Percentiles rank a stretch among this genome's conserved stretches.
phyloP scores from a whole-genome alignment of 1,140 invertebrate genomes.

The Leptopilina clavipes region DNA sequence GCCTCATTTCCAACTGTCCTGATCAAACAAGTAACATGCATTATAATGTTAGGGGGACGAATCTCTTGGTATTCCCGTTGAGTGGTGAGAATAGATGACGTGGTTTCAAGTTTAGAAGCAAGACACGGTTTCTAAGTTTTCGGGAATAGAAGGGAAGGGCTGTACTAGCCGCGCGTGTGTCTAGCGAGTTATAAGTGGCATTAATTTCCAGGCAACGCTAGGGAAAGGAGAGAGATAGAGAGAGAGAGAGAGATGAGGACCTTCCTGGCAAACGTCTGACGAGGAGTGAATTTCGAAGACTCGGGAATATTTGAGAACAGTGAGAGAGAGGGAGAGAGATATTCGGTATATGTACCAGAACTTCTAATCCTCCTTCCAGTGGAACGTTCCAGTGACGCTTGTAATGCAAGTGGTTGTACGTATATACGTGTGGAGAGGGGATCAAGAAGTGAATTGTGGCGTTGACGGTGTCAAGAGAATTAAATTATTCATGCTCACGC shows the following conservation, averaged over 20 bases:
- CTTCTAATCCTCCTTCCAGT: not conserved
- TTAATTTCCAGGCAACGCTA: slow-evolving; percentile 61
- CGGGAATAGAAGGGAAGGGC: slow-evolving; percentile 36
- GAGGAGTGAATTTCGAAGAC: slow-evolving; percentile 23
- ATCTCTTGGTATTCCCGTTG: slow-evolving; percentile 49
- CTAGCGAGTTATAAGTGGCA: slow-evolving; percentile 61
- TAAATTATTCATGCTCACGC: slow-evolving; percentile 46
- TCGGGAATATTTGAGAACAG: too few species aligned
- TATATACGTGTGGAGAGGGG: not conserved
- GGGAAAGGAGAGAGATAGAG: slow-evolving; percentile 19
- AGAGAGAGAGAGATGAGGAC: slow-evolving; percentile 13
- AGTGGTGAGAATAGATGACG: slow-evolving; percentile 59
- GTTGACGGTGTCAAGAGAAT: slow-evolving; percentile 42
- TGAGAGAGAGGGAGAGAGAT: not conserved
- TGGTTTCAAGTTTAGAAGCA: slow-evolving; percentile 53
- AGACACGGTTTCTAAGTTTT: slow-evolving; percentile 53
- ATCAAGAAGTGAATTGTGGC: slow-evolving; percentile 38
- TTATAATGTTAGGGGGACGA: slow-evolving; percentile 37
- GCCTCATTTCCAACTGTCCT: slow-evolving; percentile 18
- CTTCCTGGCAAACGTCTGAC: slow-evolving; percentile 43
- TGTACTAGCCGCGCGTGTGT: slow-evolving; percentile 53
- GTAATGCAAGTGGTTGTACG: slow-evolving; percentile 1
- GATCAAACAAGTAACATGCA: slow-evolving; percentile 9
- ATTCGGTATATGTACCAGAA: not conserved
- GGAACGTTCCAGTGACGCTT: slow-evolving; percentile 18